Evolutionary conservation across 92 coral and sea anemone genomes (phyloP).

Genomic region (Desmophyllum pertusum): DNA sequence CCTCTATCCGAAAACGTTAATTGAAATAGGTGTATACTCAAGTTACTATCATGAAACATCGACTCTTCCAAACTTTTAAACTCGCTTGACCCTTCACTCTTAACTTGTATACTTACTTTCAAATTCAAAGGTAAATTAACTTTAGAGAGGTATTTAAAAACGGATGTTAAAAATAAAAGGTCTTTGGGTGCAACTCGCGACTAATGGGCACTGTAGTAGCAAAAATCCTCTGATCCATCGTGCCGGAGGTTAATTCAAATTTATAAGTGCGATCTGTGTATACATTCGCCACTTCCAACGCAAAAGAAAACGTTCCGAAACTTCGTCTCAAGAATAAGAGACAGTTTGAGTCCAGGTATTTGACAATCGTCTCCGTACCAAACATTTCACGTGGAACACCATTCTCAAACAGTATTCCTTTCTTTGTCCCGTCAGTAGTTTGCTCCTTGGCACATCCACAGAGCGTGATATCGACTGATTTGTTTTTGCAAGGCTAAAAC

Average conservation of each 20-base stretch:
- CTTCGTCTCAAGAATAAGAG: constrained; percentile 16
- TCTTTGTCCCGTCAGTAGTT: background rate
- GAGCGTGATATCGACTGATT: constrained; percentile 67
- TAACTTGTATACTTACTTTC: constrained; percentile 1
- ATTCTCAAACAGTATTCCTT: background rate
- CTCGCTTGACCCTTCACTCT: background rate
- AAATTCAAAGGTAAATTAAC: background rate
- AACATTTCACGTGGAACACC: constrained; percentile 16
- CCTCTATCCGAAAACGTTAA: too few relatives aligned
- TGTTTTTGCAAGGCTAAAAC: constrained; percentile 81
- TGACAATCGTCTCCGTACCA: constrained; percentile 31
- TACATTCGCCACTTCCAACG: constrained; percentile 22
- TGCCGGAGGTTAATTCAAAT: constrained; percentile 9
- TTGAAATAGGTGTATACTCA: too few relatives aligned
- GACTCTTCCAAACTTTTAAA: background rate
- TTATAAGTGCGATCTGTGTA: constrained; percentile 24
- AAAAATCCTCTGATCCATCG: constrained; percentile 10
- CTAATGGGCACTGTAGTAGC: constrained; percentile 4
- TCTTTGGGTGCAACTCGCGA: background rate
- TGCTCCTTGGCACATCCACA: constrained; percentile 74
- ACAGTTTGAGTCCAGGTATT: constrained; percentile 15
- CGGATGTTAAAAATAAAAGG: constrained; percentile 26
- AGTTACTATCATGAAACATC: background rate
- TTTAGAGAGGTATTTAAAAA: constrained; percentile 2
- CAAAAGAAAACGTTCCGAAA: background rate